Conservation (phyloP, 2,888 invertebrate genomes). For the Drosophila longiperda region DNA sequence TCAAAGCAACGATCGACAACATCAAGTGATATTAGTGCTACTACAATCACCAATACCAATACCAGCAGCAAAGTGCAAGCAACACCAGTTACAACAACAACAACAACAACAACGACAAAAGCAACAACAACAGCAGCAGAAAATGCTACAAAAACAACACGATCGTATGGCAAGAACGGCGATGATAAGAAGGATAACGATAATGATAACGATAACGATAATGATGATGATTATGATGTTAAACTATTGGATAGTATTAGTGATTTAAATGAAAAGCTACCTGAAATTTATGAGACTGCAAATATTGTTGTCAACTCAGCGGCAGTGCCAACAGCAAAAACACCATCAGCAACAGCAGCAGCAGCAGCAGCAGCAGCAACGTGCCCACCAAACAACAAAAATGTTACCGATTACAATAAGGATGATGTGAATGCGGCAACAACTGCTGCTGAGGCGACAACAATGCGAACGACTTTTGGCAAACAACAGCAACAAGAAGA, state of each 20-base stretch:
- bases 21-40: slow-evolving; percentile 80
- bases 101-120: slow-evolving; percentile 52
- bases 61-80: slow-evolving; percentile 49
- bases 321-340: slow-evolving; percentile 61
- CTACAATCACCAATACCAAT: slow-evolving; percentile 71
- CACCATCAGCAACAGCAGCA: slow-evolving; percentile 41
- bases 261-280: slow-evolving; percentile 85
- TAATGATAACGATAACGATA: slow-evolving; percentile 26
- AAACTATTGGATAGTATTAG: slow-evolving; percentile 84
- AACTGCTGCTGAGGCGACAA: slow-evolving; percentile 69
- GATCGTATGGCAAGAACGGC: slow-evolving; percentile 56
- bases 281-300: slow-evolving; percentile 84
- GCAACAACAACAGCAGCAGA: slow-evolving; percentile 49
- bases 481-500: slow-evolving; percentile 57
- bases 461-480: slow-evolving; percentile 82
- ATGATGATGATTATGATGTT: slow-evolving; percentile 57
- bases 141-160: slow-evolving; percentile 48
- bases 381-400: slow-evolving; percentile 79
- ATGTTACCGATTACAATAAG: slow-evolving; percentile 44
- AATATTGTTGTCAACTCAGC: slow-evolving; percentile 81
- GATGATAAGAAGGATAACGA: slow-evolving; percentile 58
- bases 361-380: slow-evolving; percentile 56
- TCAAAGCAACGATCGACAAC: slow-evolving; percentile 63
- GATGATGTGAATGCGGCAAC: slow-evolving; percentile 50
- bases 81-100: slow-evolving; percentile 68